These are phyloP conservation scores for Astur gentilis DNA, from an alignment of 2,113 vertebrate genomes.

Conservation along the genomic window DNA sequence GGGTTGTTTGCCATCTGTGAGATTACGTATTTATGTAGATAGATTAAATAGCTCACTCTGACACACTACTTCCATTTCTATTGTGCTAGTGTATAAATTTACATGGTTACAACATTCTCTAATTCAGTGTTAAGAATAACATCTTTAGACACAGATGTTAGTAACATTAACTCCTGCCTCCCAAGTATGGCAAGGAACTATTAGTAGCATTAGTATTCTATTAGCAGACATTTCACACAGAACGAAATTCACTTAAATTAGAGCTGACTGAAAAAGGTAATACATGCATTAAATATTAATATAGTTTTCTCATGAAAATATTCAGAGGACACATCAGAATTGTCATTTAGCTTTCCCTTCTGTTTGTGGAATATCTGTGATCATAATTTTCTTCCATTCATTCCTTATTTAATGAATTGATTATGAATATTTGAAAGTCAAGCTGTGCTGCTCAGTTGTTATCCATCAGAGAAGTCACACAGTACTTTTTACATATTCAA, in stretches of 20 bases:
- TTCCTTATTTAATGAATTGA: constrained; percentile 54
- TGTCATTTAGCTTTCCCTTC: constrained; percentile 35
- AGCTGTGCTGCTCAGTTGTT: constrained; percentile 35
- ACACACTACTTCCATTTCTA: constrained; percentile 45
- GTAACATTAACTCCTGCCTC: not conserved
- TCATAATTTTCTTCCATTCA: constrained; percentile 37
- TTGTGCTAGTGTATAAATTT: constrained; percentile 66
- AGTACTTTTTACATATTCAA: constrained; percentile 2
- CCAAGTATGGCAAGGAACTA: not conserved
- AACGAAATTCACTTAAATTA: constrained; percentile 26
- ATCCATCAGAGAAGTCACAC: constrained; percentile 28
- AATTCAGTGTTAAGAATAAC: constrained; percentile 65
- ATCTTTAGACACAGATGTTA: constrained; percentile 11
- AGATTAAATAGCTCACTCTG: constrained; percentile 40
- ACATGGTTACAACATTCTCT: constrained; percentile 63
- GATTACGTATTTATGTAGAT: constrained; percentile 22
- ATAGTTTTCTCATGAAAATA: constrained; percentile 35
- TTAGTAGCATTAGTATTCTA: constrained; percentile 26
- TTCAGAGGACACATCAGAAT: constrained; percentile 45
- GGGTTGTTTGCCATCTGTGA: constrained; percentile 28
- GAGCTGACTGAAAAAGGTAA: not conserved
- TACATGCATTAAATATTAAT: constrained; percentile 36
- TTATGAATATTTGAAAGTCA: constrained; percentile 60
- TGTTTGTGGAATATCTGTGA: constrained; percentile 45
- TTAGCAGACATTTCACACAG: constrained; percentile 6